Evolutionary conservation across 2,113 vertebrate species (phyloP), one percentile per base, ranked within the genome.

Genomic region (Globicephala melas): DNA sequence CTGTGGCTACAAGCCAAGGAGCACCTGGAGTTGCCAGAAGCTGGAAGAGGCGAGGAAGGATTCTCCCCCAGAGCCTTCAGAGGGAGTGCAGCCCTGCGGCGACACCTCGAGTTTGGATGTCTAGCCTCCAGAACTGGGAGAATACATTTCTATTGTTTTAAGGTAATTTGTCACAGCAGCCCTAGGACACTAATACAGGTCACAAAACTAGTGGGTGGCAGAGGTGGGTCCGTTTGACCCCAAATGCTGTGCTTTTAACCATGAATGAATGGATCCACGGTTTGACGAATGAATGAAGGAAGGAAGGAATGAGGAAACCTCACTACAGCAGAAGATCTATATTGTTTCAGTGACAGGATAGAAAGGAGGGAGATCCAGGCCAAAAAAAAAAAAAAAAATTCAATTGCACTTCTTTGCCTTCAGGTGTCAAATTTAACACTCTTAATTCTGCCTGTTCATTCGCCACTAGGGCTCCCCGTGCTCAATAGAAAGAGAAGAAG

Each of bases 351-450:
- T 67, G 90, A 73, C 14, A 26, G 53, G 36, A 70, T 25, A 18
- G 36, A 62, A 17, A 77, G 68, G 13, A 73, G 41, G 58, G n/a
- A 55, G 62, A 55, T 10, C 4, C 65, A 36, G 38, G 25, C 26
- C 2, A 36, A 36, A 80, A 62, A 55, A 73, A 26, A 53, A 60
- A 53, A 53, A 47, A 62, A 28, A 83, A 65, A 55, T 63, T 20
- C 53, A 70, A 63, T 67, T 38, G 86, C 67, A 86, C 77, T 50
- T 92, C 41, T 87, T 87, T 60, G 65, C 68, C 86, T 77, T 93
- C n/a, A 1, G 60, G 11, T 18, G 18, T 91, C 80, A 91, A 5
- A 65, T 26, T 1, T 23, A 50, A 89, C n/a, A 21, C 79, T 62
- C 63, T 53, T 58, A 8, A 58, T 33, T 36, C 33, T 33, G 41